Base-by-base conservation (phyloP, 2,113 vertebrate species). In the Bufo gargarizans region DNA sequence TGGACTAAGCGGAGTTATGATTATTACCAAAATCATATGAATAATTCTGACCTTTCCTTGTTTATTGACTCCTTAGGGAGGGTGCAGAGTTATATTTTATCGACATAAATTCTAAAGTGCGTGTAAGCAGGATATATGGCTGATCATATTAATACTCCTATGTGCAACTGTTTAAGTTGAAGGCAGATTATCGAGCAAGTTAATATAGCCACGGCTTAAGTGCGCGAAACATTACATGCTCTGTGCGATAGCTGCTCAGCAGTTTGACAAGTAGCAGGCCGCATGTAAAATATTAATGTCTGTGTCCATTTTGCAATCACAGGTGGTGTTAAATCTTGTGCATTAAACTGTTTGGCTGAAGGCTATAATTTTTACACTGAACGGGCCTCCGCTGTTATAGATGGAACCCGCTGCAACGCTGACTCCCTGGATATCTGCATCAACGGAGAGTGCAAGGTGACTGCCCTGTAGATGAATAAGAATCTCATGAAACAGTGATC, bases 361-460 rank as follows among this genome's bases (percentile, higher is more conserved):
- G 98, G 98, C 87, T 99, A 99, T 86, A 99, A 99, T 94, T 99
- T 99, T 95, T 99, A 99, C 94, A 99, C 98, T 4, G 98, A 99
- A 93, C 97, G 98, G 89, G 96, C 98, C 83, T 97, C 97, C 72
- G 98, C 98, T 0, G 98, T 99, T 89, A 97, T 98, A 82, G 98
- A 99, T 88, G 98, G 98, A 85, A 99, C 98, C 82, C 97, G 96
- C 53, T 99, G 98, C 94, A 97, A 98, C 92, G 95, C 95, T 0
- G 98, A 99, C 93, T 98, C 98, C 43, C 93, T 99, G 93, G 97
- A 99, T 94, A 99, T 99, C 90, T 99, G 98, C 95, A 99, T 99
- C 94, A 99, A 99, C 79, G 98, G 98, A 93, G 98, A 99, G 94
- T 99, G 98, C 95, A 99, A 98, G 97, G 98, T 99, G 93, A 92